These are phyloP conservation scores for Probaryconus sp. DNA, from an alignment of 1,140 invertebrate genomes.

Conservation along the genomic window DNA sequence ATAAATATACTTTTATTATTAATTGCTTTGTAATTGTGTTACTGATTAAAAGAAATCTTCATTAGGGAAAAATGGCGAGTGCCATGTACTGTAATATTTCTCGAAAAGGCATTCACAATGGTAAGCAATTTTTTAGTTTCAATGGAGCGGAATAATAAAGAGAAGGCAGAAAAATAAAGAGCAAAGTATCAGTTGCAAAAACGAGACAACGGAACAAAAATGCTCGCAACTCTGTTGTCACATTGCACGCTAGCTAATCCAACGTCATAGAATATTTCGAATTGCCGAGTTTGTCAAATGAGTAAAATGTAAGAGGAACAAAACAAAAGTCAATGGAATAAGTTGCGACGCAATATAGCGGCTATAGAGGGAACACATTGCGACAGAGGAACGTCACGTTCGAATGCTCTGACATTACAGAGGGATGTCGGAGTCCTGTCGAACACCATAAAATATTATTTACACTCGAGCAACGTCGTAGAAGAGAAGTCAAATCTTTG, in stretches of 20 bases:
- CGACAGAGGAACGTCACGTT: conserved; percentile 54
- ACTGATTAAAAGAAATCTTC: too few species aligned
- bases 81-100: too few species aligned
- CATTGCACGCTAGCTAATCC: conserved; percentile 32
- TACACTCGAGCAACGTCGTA: conserved; percentile 43
- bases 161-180: conserved; percentile 27
- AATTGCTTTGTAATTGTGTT: too few species aligned
- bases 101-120: too few species aligned
- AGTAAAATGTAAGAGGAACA: conserved; percentile 29
- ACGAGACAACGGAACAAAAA: conserved; percentile 9
- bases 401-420: conserved; percentile 38
- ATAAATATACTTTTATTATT: too few species aligned
- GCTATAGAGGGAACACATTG: conserved; percentile 53
- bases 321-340: conserved; percentile 44
- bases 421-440: conserved; percentile 43
- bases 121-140: too few species aligned
- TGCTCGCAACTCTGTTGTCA: conserved; percentile 6
- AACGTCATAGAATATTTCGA: conserved; percentile 37
- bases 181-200: conserved; percentile 29
- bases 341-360: conserved; percentile 29
- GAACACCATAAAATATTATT: conserved; percentile 57
- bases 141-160: conserved; percentile 20
- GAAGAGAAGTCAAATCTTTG: conserved; percentile 42
- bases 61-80: too few species aligned
- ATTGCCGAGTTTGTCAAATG: conserved; percentile 49